Conservation (phyloP, 2,888 invertebrate species). For the Rhingia campestris region DNA sequence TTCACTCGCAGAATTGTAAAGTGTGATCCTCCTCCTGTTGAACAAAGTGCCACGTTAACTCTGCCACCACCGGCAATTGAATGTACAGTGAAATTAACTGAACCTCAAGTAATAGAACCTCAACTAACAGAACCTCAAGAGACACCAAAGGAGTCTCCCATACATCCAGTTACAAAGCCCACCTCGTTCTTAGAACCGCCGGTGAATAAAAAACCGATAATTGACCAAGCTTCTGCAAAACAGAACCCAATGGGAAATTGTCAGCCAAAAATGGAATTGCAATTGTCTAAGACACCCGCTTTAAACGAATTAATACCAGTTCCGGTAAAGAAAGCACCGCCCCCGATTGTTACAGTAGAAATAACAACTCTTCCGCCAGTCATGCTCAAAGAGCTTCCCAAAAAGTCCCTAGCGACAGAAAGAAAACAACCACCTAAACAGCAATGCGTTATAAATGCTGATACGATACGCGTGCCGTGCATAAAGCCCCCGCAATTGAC, state of each 20-base stretch:
- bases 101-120: neutral
- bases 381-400: constrained; percentile 28
- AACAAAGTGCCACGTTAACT: neutral
- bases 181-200: neutral
- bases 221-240: neutral
- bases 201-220: too few species aligned
- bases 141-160: too few species aligned
- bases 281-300: constrained; percentile 5
- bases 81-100: neutral
- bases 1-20: constrained; percentile 80
- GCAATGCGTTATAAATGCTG: constrained; percentile 43
- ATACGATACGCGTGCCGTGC: constrained; percentile 60
- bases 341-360: constrained; percentile 33
- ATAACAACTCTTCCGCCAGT: constrained; percentile 33
- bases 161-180: neutral
- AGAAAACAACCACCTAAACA: constrained; percentile 29
- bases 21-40: constrained; percentile 48
- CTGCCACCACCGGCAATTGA: neutral
- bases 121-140: neutral
- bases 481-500: constrained; percentile 51
- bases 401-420: constrained; percentile 2
- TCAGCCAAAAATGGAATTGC: neutral
- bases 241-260: neutral
- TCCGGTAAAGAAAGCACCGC: constrained; percentile 25
- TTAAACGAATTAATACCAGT: constrained; percentile 42